Evolutionary conservation across 2,888 invertebrate species (phyloP).

Genomic region (Argynnis bischoffii): DNA sequence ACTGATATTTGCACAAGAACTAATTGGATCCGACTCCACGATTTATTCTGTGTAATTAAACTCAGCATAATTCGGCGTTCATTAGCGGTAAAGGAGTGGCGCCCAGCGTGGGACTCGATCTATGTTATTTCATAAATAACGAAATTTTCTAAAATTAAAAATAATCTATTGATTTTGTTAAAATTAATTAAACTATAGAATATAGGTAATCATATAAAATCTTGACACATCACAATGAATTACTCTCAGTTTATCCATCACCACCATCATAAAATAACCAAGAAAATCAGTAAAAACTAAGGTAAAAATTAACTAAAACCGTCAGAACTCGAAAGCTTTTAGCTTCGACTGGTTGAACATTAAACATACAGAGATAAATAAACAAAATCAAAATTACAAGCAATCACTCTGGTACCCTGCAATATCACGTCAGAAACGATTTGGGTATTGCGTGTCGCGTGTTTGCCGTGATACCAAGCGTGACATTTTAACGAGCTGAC

Average conservation of each 20-base stretch:
- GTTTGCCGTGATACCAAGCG: slow-evolving; percentile 51
- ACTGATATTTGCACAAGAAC: slow-evolving; percentile 64
- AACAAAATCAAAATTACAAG: slow-evolving; percentile 3
- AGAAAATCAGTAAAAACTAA: too few species aligned
- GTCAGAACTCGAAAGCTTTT: neutral
- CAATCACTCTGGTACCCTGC: neutral
- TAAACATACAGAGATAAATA: slow-evolving; percentile 2
- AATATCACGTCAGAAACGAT: slow-evolving; percentile 26
- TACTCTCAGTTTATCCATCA: too few species aligned
- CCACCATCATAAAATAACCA: too few species aligned
- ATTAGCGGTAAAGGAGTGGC: slow-evolving; percentile 46
- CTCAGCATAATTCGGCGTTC: slow-evolving; percentile 42
- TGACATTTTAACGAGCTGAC: slow-evolving; percentile 65
- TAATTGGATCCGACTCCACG: slow-evolving; percentile 61
- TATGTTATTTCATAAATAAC: slow-evolving; percentile 5
- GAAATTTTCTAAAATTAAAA: too few species aligned
- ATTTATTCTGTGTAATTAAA: slow-evolving; percentile 47
- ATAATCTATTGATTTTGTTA: too few species aligned
- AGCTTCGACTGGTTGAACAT: neutral
- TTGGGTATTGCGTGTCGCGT: slow-evolving; percentile 37
- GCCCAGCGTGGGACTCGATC: slow-evolving; percentile 48
- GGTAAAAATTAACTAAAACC: neutral
- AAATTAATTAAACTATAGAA: too few species aligned
- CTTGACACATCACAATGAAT: too few species aligned
- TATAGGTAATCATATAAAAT: too few species aligned